These are phyloP conservation scores for Orthochromis indermauri DNA, from an alignment of 2,113 vertebrate species.

Conservation along the genomic window DNA sequence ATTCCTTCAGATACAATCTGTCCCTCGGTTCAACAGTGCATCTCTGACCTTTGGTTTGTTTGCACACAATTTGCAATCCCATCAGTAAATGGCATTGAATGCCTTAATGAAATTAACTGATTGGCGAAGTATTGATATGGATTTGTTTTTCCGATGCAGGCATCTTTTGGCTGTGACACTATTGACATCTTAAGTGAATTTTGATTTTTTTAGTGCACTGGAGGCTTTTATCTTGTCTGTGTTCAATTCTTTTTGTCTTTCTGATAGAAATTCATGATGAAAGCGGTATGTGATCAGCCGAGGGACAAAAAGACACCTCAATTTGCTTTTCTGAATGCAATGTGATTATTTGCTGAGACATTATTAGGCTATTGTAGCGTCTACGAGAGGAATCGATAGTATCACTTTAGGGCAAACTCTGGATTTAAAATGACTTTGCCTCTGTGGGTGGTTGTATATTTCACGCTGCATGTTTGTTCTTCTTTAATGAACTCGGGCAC, in stretches of 20 bases:
- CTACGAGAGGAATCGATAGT: neutral
- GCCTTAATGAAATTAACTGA: conserved; percentile 71
- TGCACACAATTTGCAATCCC: conserved; percentile 52
- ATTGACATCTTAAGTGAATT: conserved; percentile 72
- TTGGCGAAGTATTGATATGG: conserved; percentile 57
- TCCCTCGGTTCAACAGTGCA: conserved; percentile 20
- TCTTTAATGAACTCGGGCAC: neutral
- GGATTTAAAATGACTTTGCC: neutral
- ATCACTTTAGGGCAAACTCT: neutral
- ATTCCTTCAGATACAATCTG: neutral
- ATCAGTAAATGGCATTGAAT: conserved; percentile 58
- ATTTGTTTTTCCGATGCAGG: conserved; percentile 53
- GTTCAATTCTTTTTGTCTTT: conserved; percentile 18
- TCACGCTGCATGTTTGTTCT: neutral
- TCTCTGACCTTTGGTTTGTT: conserved; percentile 69
- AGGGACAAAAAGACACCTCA: neutral
- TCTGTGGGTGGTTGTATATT: neutral
- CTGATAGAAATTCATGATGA: conserved; percentile 34
- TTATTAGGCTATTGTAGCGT: conserved; percentile 1
- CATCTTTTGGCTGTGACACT: conserved; percentile 55
- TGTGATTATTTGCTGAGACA: conserved; percentile 33
- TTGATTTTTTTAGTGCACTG: conserved; percentile 40
- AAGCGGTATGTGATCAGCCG: conserved; percentile 28
- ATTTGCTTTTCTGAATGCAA: conserved; percentile 27
- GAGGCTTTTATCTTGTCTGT: conserved; percentile 57